phyloP scores from a whole-genome alignment of 2,888 invertebrate genomes.

The Trichacis sp. region DNA sequence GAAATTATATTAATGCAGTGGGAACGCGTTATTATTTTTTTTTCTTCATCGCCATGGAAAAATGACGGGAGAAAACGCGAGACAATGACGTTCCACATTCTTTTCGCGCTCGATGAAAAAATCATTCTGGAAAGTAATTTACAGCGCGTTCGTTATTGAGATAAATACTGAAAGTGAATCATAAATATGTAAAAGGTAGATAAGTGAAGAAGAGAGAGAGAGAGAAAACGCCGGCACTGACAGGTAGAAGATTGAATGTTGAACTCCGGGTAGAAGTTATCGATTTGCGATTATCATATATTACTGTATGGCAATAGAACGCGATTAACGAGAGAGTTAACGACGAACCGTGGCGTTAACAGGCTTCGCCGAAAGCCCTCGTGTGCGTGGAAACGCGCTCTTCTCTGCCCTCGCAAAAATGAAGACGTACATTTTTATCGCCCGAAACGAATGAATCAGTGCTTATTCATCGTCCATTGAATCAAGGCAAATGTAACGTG shows the following conservation, averaged over 20 bases:
- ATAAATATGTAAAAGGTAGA: constrained; percentile 1
- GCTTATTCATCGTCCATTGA: neutral
- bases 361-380: constrained; percentile 36
- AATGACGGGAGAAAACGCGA: neutral
- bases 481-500: neutral
- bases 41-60: too few relatives aligned
- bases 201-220: constrained; percentile 1
- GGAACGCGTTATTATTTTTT: neutral
- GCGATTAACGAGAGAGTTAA: constrained; percentile 55
- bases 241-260: constrained; percentile 47
- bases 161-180: constrained; percentile 1
- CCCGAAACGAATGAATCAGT: neutral
- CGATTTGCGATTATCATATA: constrained; percentile 60
- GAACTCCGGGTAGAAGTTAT: constrained; percentile 50
- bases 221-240: constrained; percentile 40
- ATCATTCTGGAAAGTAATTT: neutral
- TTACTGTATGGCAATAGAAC: constrained; percentile 47
- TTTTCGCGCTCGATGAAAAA: constrained; percentile 1
- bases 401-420: neutral
- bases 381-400: constrained; percentile 18
- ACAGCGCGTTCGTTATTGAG: neutral
- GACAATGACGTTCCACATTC: neutral
- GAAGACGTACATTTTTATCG: constrained; percentile 2
- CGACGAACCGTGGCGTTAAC: constrained; percentile 45
- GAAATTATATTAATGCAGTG: constrained; percentile 3